phyloP scores from a whole-genome alignment of 2,797 vertebrate species.

The Myiotriccus ornatus region DNA sequence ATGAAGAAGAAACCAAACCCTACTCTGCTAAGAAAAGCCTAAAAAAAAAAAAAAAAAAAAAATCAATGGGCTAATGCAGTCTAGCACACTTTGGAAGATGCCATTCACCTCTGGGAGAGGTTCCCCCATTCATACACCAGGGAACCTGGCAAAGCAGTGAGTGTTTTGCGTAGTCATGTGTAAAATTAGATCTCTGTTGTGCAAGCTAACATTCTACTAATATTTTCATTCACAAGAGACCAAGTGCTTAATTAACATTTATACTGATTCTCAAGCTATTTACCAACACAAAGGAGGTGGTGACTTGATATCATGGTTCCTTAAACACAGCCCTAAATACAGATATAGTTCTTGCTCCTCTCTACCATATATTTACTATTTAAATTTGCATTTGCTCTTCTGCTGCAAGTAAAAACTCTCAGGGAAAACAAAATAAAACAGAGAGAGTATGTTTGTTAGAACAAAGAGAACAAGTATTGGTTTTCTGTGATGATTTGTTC shows the following conservation, averaged over 20 bases:
- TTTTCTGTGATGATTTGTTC: neutral
- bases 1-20: neutral
- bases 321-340: neutral
- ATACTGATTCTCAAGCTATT: slow-evolving; percentile 31
- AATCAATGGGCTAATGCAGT: neutral
- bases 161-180: neutral
- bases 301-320: neutral
- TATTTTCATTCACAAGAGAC: slow-evolving; percentile 57
- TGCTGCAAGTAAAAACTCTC: neutral
- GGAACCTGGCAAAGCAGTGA: slow-evolving; percentile 19
- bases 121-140: neutral
- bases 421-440: neutral
- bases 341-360: neutral
- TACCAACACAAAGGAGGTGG: slow-evolving; percentile 26
- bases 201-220: slow-evolving; percentile 24
- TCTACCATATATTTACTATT: neutral
- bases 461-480: neutral
- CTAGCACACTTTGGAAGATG: neutral
- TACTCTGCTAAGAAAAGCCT: neutral
- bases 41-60: neutral
- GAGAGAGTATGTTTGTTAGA: neutral
- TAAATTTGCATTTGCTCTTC: neutral
- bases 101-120: neutral
- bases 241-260: slow-evolving; percentile 53
- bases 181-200: slow-evolving; percentile 56